Base-by-base conservation (phyloP, 64 coral and sea anemone genomes). In the Hydrozoanthus tunicans region DNA sequence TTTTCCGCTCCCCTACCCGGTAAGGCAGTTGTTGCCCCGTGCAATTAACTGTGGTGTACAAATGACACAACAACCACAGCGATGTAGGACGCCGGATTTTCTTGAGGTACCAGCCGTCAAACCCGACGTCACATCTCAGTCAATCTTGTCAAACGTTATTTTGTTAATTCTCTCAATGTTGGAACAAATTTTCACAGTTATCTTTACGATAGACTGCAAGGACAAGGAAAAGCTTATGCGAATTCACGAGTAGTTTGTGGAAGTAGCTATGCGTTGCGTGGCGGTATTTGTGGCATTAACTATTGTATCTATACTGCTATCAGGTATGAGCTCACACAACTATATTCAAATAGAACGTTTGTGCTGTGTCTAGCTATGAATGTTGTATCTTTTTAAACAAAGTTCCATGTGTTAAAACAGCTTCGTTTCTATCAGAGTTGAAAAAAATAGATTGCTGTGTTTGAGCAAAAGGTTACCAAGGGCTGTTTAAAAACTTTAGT, bases 41-140 rank as follows among this genome's bases (percentile, higher is more conserved):
- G 84, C 84, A 88, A 88, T 88, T 88, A 88, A 61, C 67, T 11
- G 56, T 75, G 70, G 70, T 88, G 69, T 75, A 75, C 84, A 74
- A 70, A 88, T 73, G 69, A 74, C 55, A 88, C 56, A 88, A 88
- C 73, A 88, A 59, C 84, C 84, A 12, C 69, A 60, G 81, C 56
- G 12, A 88, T 13, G 55, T 17, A 60, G 69, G 84, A 88, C 12
- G 56, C 66, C 84, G 57, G 55, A 86, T 70, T 25, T 53, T 56
- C 2, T n/a, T 25, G 58, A 73, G 23, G 32, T 76, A 71, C 20
- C 23, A 75, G 6, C 56, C 74, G 68, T 88, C 68, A 88, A 88
- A 88, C 56, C 59, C 68, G 74, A 59, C 54, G 10, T 51, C 53
- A 4, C 24, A 57, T 88, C 55, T 75, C 80, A 65, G 14, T 43